Base-by-base conservation (phyloP, 2,797 vertebrate genomes). In the Phalloptychus januarius region DNA sequence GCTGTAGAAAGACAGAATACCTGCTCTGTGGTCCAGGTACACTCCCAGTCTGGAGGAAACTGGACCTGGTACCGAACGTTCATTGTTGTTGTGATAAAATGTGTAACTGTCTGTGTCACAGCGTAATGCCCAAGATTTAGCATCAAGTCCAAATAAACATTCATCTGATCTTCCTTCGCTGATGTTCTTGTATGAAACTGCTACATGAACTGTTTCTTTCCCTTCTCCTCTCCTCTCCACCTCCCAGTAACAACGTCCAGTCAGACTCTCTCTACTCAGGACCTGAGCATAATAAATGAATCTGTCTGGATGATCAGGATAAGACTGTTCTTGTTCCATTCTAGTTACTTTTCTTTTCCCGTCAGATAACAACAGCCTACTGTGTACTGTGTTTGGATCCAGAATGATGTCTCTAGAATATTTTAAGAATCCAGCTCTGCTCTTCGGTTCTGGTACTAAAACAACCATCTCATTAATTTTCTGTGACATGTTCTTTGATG, bases 241-340 rank as follows among this genome's bases (percentile, higher is more conserved):
- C 58, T 63, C 58, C 58, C 58, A 63, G n/a, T 63, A 63, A 33
- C 18, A 16, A 1, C 31, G 31, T 63, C 58, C 58, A 33, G 5
- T 8, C 2, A 63, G 58, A 36, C 50, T 15, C n/a, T 44, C 7
- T 61, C 11, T 74, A 31, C 72, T 74, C 15, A 74, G 50, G 12
- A 74, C 72, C 52, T 74, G 72, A 31, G 13, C n/a, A 67, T 36
- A 13, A 36, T 38, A 67, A 38, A 40, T 61, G 52, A 74, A 74
- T 33, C 72, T 42, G 15, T 44, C 52, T 15, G 11, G 4, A 12
- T 73, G 46, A 44, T 11, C 4, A 67, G 63, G 18, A 40, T 40
- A 67, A 67, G 63, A 40, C 18, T 38, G n/a, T 6, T 20, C 3
- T 20, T 40, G 18, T 2, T 11, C 40, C 63, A 23, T 7, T 1